A percentile compares a stretch with the other conserved stretches of the same genome.
Conservation (phyloP, 2,888 invertebrate species). For the Rhagophthalmus giganteus region DNA sequence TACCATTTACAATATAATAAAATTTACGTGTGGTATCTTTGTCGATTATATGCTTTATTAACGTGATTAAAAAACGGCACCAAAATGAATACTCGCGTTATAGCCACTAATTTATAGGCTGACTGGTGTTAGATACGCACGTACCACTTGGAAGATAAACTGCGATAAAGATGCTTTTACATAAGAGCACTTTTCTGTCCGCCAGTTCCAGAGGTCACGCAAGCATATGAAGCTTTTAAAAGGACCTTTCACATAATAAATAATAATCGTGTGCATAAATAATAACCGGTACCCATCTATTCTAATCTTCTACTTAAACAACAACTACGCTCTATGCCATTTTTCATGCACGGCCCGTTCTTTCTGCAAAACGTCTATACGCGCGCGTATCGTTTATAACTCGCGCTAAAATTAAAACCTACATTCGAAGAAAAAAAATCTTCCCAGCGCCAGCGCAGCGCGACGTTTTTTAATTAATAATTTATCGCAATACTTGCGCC, state of each 20-base stretch:
- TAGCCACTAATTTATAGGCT: conserved; percentile 44
- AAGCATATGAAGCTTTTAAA: conserved; percentile 46
- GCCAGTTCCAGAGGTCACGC: conserved; percentile 43
- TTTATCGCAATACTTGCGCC: background rate
- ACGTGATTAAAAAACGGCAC: conserved; percentile 40
- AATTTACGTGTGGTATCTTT: conserved; percentile 38
- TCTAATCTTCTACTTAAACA: conserved; percentile 37
- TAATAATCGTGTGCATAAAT: conserved; percentile 45
- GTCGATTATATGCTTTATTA: conserved; percentile 44
- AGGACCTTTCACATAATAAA: conserved; percentile 47
- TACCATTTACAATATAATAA: conserved; percentile 41
- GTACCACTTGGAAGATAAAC: conserved; percentile 45
- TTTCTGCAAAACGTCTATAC: background rate
- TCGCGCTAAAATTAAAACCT: background rate
- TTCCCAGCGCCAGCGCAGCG: background rate
- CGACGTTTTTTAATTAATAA: too few relatives aligned
- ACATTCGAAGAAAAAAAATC: too few relatives aligned
- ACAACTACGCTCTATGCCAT: conserved; percentile 25
- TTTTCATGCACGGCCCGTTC: conserved; percentile 9
- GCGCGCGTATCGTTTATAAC: background rate
- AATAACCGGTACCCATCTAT: conserved; percentile 38
- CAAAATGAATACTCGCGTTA: conserved; percentile 39
- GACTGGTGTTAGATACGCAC: conserved; percentile 48
- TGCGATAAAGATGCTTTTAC: conserved; percentile 45
- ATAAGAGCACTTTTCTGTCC: conserved; percentile 44